These are phyloP conservation scores for Alosa sapidissima DNA, from an alignment of 2,797 vertebrate genomes.

Conservation along the genomic window DNA sequence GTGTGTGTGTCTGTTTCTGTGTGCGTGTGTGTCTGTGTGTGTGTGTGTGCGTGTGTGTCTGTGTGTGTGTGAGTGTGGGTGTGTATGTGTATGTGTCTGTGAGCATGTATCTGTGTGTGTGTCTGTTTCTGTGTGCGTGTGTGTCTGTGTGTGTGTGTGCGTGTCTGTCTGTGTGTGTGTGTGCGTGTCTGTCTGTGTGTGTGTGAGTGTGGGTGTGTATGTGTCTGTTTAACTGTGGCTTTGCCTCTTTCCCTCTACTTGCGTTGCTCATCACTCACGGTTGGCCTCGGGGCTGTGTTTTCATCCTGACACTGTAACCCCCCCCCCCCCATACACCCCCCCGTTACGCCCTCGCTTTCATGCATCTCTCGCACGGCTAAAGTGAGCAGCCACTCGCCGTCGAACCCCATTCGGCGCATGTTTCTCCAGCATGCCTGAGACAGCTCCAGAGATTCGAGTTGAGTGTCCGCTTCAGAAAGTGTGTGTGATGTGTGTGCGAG, in stretches of 20 bases:
- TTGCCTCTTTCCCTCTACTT: background rate
- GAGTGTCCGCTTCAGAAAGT: background rate
- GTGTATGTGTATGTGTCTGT: background rate
- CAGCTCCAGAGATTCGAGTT: background rate
- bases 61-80: background rate
- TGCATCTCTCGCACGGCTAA: background rate
- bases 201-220: background rate
- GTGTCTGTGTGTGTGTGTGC: too few relatives aligned
- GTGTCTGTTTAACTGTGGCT: background rate
- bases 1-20: background rate
- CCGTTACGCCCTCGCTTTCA: constrained; percentile 47
- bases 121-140: too few relatives aligned
- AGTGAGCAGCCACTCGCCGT: constrained; percentile 5
- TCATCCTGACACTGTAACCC: background rate
- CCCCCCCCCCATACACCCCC: background rate
- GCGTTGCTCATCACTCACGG: constrained; percentile 34
- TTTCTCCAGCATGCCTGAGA: background rate
- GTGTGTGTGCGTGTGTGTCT: too few relatives aligned
- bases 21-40: background rate
- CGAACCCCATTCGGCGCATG: background rate
- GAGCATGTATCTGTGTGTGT: background rate
- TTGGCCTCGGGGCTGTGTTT: constrained; percentile 23
- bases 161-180: constrained; percentile 48
- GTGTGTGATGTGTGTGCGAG: constrained; percentile 63
- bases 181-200: too few relatives aligned